Percentiles rank a stretch among this genome's conserved stretches.
phyloP scores from a whole-genome alignment of 2,113 vertebrate genomes.

The Ceyx melanurus region DNA sequence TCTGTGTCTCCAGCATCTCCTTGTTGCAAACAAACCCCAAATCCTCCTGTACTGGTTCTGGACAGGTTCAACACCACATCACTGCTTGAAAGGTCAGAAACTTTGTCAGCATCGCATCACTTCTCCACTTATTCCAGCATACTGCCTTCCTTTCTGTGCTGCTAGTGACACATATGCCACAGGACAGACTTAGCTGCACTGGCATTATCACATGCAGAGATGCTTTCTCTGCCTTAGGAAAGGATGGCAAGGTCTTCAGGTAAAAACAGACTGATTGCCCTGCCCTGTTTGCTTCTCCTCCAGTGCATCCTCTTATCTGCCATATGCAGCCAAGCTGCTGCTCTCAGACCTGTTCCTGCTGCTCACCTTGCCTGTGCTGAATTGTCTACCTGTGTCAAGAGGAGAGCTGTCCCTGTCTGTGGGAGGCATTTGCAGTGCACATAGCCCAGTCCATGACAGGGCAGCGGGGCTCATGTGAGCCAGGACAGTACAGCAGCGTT shows the following conservation, averaged over 20 bases:
- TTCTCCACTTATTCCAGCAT: not conserved
- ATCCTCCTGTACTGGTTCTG: not conserved
- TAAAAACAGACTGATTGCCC: not conserved
- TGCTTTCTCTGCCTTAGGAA: not conserved
- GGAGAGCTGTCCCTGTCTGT: not conserved
- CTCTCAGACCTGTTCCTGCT: not conserved
- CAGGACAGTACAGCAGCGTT: not conserved
- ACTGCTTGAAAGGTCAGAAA: not conserved
- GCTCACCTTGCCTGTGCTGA: not conserved
- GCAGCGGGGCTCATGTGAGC: not conserved
- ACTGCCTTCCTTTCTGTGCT: rapidly evolving
- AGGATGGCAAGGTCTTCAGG: not conserved
- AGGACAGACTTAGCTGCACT: not conserved
- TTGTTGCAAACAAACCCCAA: not conserved
- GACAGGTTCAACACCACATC: not conserved
- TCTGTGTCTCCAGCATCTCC: not conserved
- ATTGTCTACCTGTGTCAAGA: rapidly evolving
- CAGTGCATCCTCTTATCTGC: not conserved
- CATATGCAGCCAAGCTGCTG: not conserved
- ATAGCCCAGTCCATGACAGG: rapidly evolving
- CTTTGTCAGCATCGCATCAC: not conserved
- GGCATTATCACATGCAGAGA: not conserved
- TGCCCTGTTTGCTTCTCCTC: not conserved
- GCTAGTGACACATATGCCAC: not conserved
- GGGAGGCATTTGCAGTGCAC: not conserved